Conservation (phyloP, 2,888 invertebrate species). For the Hecatera dysodea region DNA sequence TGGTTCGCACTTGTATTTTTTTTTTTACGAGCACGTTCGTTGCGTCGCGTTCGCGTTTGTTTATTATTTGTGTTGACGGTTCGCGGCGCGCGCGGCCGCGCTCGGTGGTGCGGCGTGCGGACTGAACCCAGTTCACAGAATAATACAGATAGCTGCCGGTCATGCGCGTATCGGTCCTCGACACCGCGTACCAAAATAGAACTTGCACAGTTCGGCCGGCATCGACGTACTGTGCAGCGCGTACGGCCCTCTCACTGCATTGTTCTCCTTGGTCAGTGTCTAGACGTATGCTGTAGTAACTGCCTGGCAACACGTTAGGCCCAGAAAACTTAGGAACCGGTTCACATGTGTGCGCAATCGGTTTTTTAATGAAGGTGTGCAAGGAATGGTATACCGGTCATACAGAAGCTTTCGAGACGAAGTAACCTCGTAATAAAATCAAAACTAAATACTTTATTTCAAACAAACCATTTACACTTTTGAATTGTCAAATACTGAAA, state of each 20-base stretch:
- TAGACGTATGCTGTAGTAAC: slow-evolving; percentile 46
- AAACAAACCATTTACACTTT: too few species aligned
- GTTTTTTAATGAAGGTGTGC: slow-evolving; percentile 44
- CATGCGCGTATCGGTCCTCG: slow-evolving; percentile 87
- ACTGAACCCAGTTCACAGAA: slow-evolving; percentile 77
- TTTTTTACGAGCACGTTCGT: slow-evolving; percentile 58
- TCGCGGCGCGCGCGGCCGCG: slow-evolving; percentile 89
- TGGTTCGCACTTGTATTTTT: slow-evolving; percentile 60
- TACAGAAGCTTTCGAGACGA: slow-evolving; percentile 2
- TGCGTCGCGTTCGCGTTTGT: slow-evolving; percentile 74
- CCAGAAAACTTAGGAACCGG: slow-evolving; percentile 51
- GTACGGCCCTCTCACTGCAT: slow-evolving; percentile 70
- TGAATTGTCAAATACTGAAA: too few species aligned
- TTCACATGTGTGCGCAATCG: slow-evolving; percentile 27
- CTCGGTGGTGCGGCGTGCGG: slow-evolving; percentile 81
- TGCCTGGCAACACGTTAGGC: slow-evolving; percentile 42
- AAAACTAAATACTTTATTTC: too few species aligned
- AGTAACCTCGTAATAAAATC: background rate
- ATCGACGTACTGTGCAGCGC: slow-evolving; percentile 62
- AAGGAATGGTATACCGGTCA: slow-evolving; percentile 24
- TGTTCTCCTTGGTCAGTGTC: slow-evolving; percentile 69
- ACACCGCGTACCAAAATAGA: slow-evolving; percentile 81
- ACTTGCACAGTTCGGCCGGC: slow-evolving; percentile 73
- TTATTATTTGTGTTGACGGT: slow-evolving; percentile 67
- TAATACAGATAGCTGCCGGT: slow-evolving; percentile 76